phyloP scores from a whole-genome alignment of 1,140 invertebrate genomes.

The Aricia agestis region DNA sequence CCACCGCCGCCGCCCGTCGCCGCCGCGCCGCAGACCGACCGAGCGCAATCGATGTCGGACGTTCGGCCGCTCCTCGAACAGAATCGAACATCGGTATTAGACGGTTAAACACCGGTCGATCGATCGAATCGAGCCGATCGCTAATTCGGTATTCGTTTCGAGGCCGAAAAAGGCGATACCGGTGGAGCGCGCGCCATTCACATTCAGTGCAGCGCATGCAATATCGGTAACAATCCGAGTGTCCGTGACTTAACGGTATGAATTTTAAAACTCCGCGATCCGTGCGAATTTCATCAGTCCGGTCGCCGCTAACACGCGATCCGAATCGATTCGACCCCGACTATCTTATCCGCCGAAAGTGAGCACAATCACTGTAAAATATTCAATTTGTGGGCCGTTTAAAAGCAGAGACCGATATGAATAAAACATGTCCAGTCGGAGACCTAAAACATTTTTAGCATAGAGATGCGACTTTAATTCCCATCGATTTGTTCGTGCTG shows the following conservation, averaged over 20 bases:
- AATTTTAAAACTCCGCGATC: constrained; percentile 55
- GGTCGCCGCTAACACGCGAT: constrained; percentile 20
- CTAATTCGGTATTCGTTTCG: constrained; percentile 39
- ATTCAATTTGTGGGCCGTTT: not conserved
- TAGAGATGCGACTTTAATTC: not conserved
- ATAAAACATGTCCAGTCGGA: not conserved
- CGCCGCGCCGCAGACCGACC: constrained; percentile 17
- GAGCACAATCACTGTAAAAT: not conserved
- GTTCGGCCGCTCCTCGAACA: not conserved
- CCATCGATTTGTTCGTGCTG: not conserved
- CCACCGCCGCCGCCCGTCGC: constrained; percentile 21
- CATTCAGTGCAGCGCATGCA: constrained; percentile 52
- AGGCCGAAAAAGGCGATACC: not conserved
- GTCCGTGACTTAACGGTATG: constrained; percentile 46
- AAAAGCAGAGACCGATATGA: not conserved
- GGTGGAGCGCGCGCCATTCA: constrained; percentile 38
- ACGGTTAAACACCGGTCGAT: constrained; percentile 23
- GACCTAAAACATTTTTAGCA: not conserved
- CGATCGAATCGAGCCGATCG: constrained; percentile 41
- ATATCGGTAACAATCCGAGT: constrained; percentile 59
- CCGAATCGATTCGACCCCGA: constrained; percentile 29
- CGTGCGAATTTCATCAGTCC: constrained; percentile 30
- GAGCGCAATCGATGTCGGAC: constrained; percentile 3
- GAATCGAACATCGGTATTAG: not conserved
- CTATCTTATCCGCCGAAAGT: not conserved